Base-by-base conservation (phyloP, 2,797 vertebrate species). In the Lindbergichthys nudifrons region DNA sequence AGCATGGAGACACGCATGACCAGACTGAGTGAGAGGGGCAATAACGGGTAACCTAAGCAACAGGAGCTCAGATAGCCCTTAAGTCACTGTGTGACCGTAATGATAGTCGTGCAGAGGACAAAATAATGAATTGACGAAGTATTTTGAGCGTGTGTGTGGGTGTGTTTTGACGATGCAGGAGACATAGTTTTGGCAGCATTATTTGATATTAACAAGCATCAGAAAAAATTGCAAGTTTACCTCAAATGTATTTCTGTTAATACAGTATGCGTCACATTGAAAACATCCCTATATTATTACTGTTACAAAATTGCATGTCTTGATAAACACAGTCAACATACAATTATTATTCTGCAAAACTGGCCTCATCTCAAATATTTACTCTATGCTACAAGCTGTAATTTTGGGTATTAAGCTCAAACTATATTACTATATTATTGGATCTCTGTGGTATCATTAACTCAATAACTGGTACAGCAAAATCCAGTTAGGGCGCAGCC, bases 391-490 rank as follows among this genome's bases (percentile, higher is more conserved):
- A 41, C 23, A 50, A 15, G 45, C 19, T 73, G 60, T 62, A 13
- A 68, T 61, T 79, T 65, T 16, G 19, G 67, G 63, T 57, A 41
- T 79, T 42, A 76, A 30, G n/a, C 7, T 51, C 47, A 52, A 39
- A 47, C 47, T 65, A 19, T 11, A 26, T 72, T 32, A 42, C 36
- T 48, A 30, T 58, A 39, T 52, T n/a, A 76, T 21, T 56, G 30
- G 10, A 57, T 65, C 18, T 42, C 39, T 48, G 11, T 56, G 32
- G 13, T 72, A n/a, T 67, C 43, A 70, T 81, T 74, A 73, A 58
- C 65, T 36, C 18, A 82, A 84, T 86, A 53, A 69, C 39, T 63
- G 52, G 43, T 71, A 8, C 65, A 65, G 62, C 30, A 60, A 60
- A 59, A 73, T 69, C 61, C 65, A 70, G 61, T 59, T 52, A 63